Evolutionary conservation across 1,140 invertebrate species (phyloP).

Genomic region (Drosophila neocordata): DNA sequence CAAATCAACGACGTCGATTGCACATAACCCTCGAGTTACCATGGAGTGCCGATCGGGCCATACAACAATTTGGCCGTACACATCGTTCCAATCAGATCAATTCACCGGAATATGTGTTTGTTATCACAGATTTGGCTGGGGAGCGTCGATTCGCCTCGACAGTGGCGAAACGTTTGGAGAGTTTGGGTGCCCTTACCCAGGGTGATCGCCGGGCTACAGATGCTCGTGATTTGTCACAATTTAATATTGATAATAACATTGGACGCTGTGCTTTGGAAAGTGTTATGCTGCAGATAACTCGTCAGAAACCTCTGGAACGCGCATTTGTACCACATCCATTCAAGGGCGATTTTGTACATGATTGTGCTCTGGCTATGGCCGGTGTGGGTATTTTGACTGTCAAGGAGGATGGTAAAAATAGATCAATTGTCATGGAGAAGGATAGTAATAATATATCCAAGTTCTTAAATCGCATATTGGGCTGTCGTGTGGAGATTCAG

Average conservation of each 20-base stretch:
- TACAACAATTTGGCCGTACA: slow-evolving; percentile 97
- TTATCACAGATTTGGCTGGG: slow-evolving; percentile 99
- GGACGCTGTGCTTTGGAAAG: slow-evolving; percentile 95
- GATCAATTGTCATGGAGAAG: slow-evolving; percentile 93
- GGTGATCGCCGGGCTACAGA: slow-evolving; percentile 98
- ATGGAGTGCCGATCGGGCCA: slow-evolving; percentile 99
- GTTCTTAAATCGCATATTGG: slow-evolving; percentile 98
- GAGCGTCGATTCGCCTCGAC: slow-evolving; percentile 97
- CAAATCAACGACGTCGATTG: slow-evolving; percentile 95
- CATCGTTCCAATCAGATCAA: slow-evolving; percentile 93
- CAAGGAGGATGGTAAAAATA: slow-evolving; percentile 88
- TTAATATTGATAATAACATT: slow-evolving; percentile 99
- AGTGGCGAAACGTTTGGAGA: slow-evolving; percentile 97
- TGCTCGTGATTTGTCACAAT: slow-evolving; percentile 96
- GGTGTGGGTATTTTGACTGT: slow-evolving; percentile 96
- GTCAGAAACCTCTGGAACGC: slow-evolving; percentile 86
- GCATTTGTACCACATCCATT: slow-evolving; percentile 83
- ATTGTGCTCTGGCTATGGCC: slow-evolving; percentile 92
- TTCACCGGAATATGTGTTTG: slow-evolving; percentile 98
- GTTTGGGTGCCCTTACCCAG: slow-evolving; percentile 97
- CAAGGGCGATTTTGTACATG: slow-evolving; percentile 96
- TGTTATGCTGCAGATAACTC: slow-evolving; percentile 93
- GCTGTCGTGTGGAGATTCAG: slow-evolving; percentile 97
- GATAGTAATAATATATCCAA: slow-evolving; percentile 99
- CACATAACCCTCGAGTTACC: slow-evolving; percentile 99